These are phyloP conservation scores for Trochalopteron elliotii DNA, from an alignment of 2,113 vertebrate species.

Conservation along the genomic window DNA sequence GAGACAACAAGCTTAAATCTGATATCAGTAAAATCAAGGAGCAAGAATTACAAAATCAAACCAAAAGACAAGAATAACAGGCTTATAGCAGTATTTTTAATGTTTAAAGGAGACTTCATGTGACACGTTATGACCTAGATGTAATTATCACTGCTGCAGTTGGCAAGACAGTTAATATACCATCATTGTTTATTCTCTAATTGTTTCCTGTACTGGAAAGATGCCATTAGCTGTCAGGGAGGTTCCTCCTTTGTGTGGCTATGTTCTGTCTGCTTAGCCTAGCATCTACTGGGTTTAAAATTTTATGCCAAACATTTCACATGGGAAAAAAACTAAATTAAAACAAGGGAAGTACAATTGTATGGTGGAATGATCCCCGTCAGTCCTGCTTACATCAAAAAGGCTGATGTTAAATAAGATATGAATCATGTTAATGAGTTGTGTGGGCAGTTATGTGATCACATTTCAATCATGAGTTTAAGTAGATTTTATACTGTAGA, in stretches of 20 bases:
- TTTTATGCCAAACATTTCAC: constrained; percentile 28
- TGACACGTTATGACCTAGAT: neutral
- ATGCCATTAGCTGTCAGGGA: constrained; percentile 37
- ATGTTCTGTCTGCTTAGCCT: constrained; percentile 22
- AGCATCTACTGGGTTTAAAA: neutral
- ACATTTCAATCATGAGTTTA: neutral
- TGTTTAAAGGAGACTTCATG: neutral
- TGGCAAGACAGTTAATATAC: constrained; percentile 49
- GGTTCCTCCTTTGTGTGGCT: constrained; percentile 18
- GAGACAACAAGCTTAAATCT: neutral
- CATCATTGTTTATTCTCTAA: constrained; percentile 53
- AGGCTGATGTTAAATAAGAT: neutral
- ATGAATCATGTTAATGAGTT: neutral
- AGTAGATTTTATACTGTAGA: neutral
- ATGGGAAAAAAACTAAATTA: constrained; percentile 39
- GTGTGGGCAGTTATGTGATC: neutral
- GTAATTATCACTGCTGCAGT: constrained; percentile 27
- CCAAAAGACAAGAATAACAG: neutral
- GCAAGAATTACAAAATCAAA: neutral
- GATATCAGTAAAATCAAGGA: neutral
- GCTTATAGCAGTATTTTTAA: neutral
- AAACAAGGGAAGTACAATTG: neutral
- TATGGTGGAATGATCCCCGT: neutral
- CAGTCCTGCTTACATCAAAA: constrained; percentile 3
- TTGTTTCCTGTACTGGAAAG: constrained; percentile 57